Conservation (phyloP, 2,888 invertebrate genomes). For the Andrena minutula region DNA sequence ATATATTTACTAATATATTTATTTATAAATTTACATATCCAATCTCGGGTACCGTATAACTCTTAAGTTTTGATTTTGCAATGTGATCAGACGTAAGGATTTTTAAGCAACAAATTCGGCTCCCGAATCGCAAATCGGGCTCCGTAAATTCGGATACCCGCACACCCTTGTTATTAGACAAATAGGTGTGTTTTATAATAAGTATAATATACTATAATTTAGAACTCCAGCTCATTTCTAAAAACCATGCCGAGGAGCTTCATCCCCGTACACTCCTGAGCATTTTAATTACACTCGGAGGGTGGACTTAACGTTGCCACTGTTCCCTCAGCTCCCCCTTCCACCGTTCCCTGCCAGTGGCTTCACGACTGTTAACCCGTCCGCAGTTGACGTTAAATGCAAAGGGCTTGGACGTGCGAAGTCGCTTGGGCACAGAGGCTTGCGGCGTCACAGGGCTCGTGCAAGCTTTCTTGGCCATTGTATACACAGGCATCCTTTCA, state of each 20-base stretch:
- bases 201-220: too few relatives aligned
- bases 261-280: background rate
- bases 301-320: background rate
- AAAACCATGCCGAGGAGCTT: background rate
- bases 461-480: slow-evolving; percentile 4
- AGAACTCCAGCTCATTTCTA: background rate
- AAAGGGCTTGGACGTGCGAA: slow-evolving; percentile 1
- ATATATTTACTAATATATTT: too few relatives aligned
- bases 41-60: too few relatives aligned
- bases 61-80: too few relatives aligned
- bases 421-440: background rate
- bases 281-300: slow-evolving; percentile 18
- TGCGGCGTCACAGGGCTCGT: background rate
- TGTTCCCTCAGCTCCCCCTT: background rate
- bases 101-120: too few relatives aligned
- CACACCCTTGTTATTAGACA: too few relatives aligned
- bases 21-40: too few relatives aligned
- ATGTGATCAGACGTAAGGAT: too few relatives aligned
- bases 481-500: background rate
- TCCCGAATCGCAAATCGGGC: too few relatives aligned
- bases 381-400: slow-evolving; percentile 4
- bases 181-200: too few relatives aligned
- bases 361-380: slow-evolving; percentile 6
- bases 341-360: background rate
- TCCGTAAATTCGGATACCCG: too few relatives aligned